Base-by-base conservation (phyloP, 1,140 invertebrate species). In the Phthorimaea operculella region DNA sequence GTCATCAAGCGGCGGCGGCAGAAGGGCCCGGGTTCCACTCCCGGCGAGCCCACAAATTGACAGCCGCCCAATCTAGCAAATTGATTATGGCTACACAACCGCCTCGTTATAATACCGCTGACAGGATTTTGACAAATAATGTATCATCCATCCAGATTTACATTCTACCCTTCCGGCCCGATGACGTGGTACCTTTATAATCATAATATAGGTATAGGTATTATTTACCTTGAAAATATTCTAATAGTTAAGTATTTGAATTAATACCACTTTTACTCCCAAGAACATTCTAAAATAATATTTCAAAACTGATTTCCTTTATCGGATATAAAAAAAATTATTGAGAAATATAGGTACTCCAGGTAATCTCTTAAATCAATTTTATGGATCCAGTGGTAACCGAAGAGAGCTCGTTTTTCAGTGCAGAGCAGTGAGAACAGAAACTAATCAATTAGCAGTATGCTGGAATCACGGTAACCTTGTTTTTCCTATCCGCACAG, bases 81-180 rank as follows among this genome's bases (percentile, higher is more conserved):
- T 83, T 83, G 78, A 76, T 81, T 79, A 74, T 59, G 72, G 68
- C 70, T 60, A 63, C 64, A 55, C 67, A 58, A 51, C 54, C 60
- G 66, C 66, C 70, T 79, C 72, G 77, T 81, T 81, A 81, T 74
- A 73, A 68, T 67, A 73, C 59, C 66, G 59, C 57, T 68, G 68
- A 72, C 63, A 54, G 57, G 51, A 48, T 48, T 44, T 53, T 75
- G 70, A 78, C 62, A 74, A 76, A 75, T 71, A 64, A 65, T 54
- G 42, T 60, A 64, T 59, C 39, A 14, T 48, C 21, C 39, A 14
- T 48, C 21, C 21, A 28, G 21, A 28, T 28, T 28, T 28, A 28
- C 21, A 28, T 28, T 28, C 21, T 28, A 28, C 21, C 21, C 6
- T 28, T 28, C 21, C 21, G 2, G 2, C 6, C 21, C 21, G 21